Evolutionary conservation across 2,797 vertebrate genomes (phyloP).

Genomic region (Acanthurus lineatus): DNA sequence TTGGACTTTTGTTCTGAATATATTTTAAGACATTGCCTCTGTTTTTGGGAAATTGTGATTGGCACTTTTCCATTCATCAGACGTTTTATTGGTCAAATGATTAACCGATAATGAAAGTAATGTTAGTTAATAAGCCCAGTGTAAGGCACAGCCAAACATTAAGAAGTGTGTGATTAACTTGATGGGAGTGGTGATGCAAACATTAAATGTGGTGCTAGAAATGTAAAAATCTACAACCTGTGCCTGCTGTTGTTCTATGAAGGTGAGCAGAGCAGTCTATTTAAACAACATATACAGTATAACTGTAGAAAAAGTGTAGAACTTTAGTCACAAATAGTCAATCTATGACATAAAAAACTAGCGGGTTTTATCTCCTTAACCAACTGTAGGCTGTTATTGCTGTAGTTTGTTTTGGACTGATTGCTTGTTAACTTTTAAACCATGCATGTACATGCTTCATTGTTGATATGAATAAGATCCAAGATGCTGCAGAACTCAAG

Average conservation of each 20-base stretch:
- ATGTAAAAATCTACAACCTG: background rate
- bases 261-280: background rate
- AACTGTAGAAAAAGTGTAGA: background rate
- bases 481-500: conserved; percentile 10
- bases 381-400: background rate
- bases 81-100: too few species aligned
- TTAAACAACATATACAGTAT: background rate
- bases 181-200: background rate
- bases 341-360: background rate
- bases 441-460: conserved; percentile 13
- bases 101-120: too few species aligned
- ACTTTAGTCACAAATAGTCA: background rate
- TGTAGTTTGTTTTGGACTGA: background rate
- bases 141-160: background rate
- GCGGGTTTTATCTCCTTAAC: background rate
- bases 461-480: conserved; percentile 23
- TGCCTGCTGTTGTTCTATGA: background rate
- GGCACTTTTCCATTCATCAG: too few species aligned
- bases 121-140: background rate
- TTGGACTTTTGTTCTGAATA: background rate
- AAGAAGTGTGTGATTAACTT: background rate
- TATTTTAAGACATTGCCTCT: background rate
- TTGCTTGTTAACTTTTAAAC: conserved; percentile 19
- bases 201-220: background rate
- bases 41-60: background rate